Evolutionary conservation across 2,888 invertebrate genomes (phyloP).

Genomic region (Lasius fuliginosus): DNA sequence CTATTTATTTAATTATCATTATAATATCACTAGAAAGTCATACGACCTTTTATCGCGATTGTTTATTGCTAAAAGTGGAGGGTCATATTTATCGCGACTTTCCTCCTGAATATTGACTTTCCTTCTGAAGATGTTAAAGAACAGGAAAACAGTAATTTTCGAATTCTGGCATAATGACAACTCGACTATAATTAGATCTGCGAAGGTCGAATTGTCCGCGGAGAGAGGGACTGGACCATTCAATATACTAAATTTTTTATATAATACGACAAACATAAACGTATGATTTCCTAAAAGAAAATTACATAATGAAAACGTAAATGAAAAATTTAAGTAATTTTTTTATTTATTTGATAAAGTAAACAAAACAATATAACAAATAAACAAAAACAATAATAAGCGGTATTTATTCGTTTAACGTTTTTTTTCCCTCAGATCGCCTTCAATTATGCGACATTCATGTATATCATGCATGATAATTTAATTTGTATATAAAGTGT

Average conservation of each 20-base stretch:
- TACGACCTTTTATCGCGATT: background rate
- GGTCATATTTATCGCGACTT: slow-evolving; percentile 15
- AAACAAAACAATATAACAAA: too few species aligned
- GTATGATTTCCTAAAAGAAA: background rate
- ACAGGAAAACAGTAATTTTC: background rate
- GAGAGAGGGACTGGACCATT: background rate
- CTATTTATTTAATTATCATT: background rate
- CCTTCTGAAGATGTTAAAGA: background rate
- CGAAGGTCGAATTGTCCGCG: background rate
- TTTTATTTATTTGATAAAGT: background rate
- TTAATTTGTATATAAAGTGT: background rate
- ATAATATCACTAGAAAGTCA: slow-evolving; percentile 31
- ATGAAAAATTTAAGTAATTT: background rate
- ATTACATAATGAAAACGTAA: background rate
- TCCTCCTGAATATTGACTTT: background rate
- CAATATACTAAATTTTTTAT: background rate
- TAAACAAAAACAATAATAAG: background rate
- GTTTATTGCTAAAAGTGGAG: background rate
- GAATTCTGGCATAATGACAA: background rate
- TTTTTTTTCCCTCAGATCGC: background rate
- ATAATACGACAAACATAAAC: background rate
- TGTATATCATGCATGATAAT: background rate
- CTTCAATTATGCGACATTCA: background rate
- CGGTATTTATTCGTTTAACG: background rate
- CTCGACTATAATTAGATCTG: background rate